Evolutionary conservation across 2,113 vertebrate species (phyloP), one percentile per base, ranked within the genome.

Genomic region (Bambusicola thoracicus): DNA sequence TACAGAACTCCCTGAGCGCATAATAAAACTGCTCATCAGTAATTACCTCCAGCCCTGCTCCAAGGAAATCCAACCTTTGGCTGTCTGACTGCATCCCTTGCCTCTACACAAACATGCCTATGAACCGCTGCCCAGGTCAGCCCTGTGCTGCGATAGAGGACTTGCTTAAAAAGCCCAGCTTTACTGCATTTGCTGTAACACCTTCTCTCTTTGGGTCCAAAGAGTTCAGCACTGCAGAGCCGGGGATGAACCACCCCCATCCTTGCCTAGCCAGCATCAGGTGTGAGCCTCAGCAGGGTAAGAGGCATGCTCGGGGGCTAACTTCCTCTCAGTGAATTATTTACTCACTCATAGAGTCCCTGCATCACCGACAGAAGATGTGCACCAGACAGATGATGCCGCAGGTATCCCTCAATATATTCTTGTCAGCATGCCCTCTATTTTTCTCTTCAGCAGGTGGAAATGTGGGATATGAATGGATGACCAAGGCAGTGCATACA

Each of bases 121-220:
- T 0, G 3, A 61, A 65, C 79, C 53, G 27, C 55, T 76, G 74
- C 85, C 92, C 36, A 29, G 67, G 13, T 20, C 58, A 48, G 58
- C 70, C 72, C 66, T 41, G 4, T 4, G 51, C 76, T 82, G n/a
- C 46, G 21, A 44, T 3, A 30, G 58, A 58, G 13, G 0, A 8
- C 13, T 43, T 43, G 48, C 63, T n/a, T 46, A 30, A 73, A 79
- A 74, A 75, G 5, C 80, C 34, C 51, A 51, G 17, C 8, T 17
- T 51, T 20, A 1, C 0, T 11, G 2, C 1, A 20, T 9, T 46
- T 34, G 8, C 25, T 0, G 0, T 29, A 48, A 66, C 21, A 65
- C 1, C 59, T 43, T 13, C 3, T 67, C 63, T 6, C 0, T 1
- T 49, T 0, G 0, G 43, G 49, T 85, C 7, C 14, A 66, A 58